Percentiles rank a stretch among this genome's conserved stretches.
phyloP scores from a whole-genome alignment of 2,113 vertebrate species.

The Limnothrissa miodon region DNA sequence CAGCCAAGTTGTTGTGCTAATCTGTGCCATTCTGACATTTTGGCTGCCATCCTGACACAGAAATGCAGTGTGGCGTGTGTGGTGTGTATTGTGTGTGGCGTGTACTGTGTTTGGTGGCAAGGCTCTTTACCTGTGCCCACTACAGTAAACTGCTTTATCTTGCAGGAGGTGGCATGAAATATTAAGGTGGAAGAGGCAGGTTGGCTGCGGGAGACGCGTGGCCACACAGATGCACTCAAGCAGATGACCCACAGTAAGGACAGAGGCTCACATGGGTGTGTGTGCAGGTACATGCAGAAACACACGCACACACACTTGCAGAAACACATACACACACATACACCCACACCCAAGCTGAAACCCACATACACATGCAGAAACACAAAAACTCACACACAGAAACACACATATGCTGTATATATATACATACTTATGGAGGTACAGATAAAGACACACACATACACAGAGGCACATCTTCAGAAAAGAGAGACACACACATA shows the following conservation, averaged over 20 bases:
- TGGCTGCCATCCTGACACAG: slow-evolving; percentile 23
- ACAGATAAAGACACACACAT: not conserved
- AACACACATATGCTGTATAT: too few species aligned
- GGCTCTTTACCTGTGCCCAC: slow-evolving; percentile 33
- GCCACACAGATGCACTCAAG: slow-evolving; percentile 49
- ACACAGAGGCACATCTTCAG: not conserved
- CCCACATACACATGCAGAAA: slow-evolving; percentile 7
- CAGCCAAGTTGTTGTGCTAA: not conserved
- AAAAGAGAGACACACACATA: too few species aligned
- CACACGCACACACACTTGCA: not conserved
- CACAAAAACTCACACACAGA: not conserved
- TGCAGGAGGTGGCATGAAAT: slow-evolving; percentile 44
- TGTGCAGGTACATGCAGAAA: not conserved
- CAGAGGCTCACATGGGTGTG: slow-evolving; percentile 13
- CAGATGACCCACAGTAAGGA: slow-evolving; percentile 52
- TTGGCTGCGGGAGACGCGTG: slow-evolving; percentile 36
- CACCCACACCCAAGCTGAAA: not conserved
- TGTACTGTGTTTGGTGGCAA: not conserved
- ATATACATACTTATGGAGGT: too few species aligned
- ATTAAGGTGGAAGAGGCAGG: slow-evolving; percentile 44
- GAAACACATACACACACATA: slow-evolving; percentile 15
- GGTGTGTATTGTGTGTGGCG: not conserved
- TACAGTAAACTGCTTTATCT: slow-evolving; percentile 42
- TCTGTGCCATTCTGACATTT: not conserved
- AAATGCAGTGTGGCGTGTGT: not conserved